phyloP scores from a whole-genome alignment of 2,888 invertebrate genomes.

The Melipona bicolor region DNA sequence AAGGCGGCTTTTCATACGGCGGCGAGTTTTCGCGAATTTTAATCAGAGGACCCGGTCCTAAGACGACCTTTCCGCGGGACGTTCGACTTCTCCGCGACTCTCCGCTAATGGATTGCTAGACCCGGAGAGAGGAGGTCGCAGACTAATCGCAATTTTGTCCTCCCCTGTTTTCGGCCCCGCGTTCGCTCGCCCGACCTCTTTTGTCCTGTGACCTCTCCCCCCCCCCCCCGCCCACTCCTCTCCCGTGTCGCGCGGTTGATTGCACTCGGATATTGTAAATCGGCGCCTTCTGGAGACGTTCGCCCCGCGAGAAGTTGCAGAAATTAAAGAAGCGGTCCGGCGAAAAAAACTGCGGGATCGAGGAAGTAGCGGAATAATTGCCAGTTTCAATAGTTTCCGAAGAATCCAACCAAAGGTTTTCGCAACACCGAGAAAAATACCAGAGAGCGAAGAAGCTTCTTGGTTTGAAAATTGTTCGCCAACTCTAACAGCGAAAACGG shows the following conservation, averaged over 20 bases:
- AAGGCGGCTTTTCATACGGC: conserved; percentile 41
- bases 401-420: not conserved
- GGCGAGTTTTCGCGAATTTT: conserved; percentile 72
- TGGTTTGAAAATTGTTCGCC: not conserved
- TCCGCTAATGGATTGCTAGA: conserved; percentile 79
- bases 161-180: conserved; percentile 51
- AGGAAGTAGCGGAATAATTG: not conserved
- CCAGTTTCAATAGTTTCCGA: not conserved
- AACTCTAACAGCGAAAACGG: not conserved
- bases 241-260: conserved; percentile 25
- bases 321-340: not conserved
- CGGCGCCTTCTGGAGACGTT: not conserved
- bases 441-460: too few relatives aligned
- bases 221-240: not conserved
- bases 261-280: conserved; percentile 31
- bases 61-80: conserved; percentile 31
- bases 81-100: conserved; percentile 59
- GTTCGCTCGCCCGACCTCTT: conserved; percentile 24
- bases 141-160: conserved; percentile 78
- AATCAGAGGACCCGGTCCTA: conserved; percentile 75
- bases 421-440: too few relatives aligned
- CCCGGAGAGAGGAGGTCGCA: conserved; percentile 55
- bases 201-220: not conserved
- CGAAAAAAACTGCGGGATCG: not conserved
- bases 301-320: too few relatives aligned